Base-by-base conservation (phyloP, 2,888 invertebrate genomes). In the Pammene fasciana region DNA sequence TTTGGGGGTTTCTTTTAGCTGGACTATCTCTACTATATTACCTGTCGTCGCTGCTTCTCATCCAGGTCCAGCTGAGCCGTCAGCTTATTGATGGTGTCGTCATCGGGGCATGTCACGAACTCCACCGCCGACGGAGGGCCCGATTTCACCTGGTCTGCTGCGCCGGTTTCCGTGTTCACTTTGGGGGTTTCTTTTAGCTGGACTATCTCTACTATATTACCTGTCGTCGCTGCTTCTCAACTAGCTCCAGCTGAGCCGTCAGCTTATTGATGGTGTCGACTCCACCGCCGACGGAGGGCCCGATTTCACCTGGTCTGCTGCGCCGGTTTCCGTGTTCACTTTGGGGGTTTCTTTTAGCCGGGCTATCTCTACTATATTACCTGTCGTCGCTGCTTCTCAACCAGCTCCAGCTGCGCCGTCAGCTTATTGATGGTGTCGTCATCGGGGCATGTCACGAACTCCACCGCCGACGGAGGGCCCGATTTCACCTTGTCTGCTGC, bases 81-180 rank as follows among this genome's bases (percentile, higher is more conserved):
- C 38, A 93, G 75, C 67, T 90, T 90, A 71, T 93, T 85, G 11
- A 93, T 83, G 11, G 88, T 91, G 73, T 92, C 91, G 67, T 92
- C 92, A 9, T 92, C 91, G 0, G 90, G 91, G 67, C 90, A 89
- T 71, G 89, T 84, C 73, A 91, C 91, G 73, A 92, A 94, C 89
- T 92, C 92, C 16, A 90, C 72, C 0, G 83, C 86, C 0, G 90
- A 89, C 5, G 86, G 79, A 0, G 87, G 86, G 0, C 87, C 87
- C 0, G 87, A 86, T 52, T 76, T 52, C 14, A 14, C 9, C 26
- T 34, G 16, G 38, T 52, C 52, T 59, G 16, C 71, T 5, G 73
- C 72, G 65, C 79, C 79, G 0, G 81, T 78, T 55, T 82, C 84
- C 3, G 75, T 77, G 65, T 80, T 82, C 0, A 52, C 48, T 76